A percentile compares a stretch with the other conserved stretches of the same genome.
phyloP scores from a whole-genome alignment of 2,888 invertebrate genomes.

The Trissonchulus sp. region DNA sequence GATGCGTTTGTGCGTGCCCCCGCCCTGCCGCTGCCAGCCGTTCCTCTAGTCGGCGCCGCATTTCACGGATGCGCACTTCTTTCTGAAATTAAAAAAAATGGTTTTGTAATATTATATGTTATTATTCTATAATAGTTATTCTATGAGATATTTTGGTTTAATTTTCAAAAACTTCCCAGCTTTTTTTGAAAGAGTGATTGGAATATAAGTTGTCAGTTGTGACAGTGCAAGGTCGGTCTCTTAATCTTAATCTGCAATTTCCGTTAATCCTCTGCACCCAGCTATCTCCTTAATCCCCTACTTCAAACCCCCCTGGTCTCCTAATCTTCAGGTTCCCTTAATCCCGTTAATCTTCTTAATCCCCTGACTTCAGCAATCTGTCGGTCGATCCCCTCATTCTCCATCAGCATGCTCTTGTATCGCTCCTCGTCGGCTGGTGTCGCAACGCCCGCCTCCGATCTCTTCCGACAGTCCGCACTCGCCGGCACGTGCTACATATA shows the following conservation, averaged over 20 bases:
- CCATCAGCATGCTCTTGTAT: slow-evolving; percentile 80
- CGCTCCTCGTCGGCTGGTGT: slow-evolving; percentile 80
- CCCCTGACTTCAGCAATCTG: slow-evolving; percentile 79
- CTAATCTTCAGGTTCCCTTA: no score
- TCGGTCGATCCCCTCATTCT: slow-evolving; percentile 92
- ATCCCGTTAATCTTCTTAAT: no score
- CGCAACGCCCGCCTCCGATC: slow-evolving; percentile 38
- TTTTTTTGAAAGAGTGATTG: no score
- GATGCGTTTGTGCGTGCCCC: background rate
- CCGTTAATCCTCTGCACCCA: no score
- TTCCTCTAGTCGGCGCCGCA: slow-evolving; percentile 19
- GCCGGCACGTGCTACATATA: background rate
- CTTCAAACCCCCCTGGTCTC: no score
- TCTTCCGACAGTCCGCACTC: slow-evolving; percentile 7
- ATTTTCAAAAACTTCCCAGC: no score
- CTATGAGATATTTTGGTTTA: no score
- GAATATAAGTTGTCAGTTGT: no score
- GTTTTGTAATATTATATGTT: background rate
- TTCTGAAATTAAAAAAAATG: slow-evolving; percentile 25
- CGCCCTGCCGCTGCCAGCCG: slow-evolving; percentile 11
- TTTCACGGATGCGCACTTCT: slow-evolving; percentile 27
- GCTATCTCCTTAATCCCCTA: no score
- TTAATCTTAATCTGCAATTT: no score
- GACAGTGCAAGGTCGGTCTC: no score
- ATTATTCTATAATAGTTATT: no score